These are phyloP conservation scores for Pseudopodoces humilis DNA, from an alignment of 2,113 vertebrate species.

Conservation along the genomic window DNA sequence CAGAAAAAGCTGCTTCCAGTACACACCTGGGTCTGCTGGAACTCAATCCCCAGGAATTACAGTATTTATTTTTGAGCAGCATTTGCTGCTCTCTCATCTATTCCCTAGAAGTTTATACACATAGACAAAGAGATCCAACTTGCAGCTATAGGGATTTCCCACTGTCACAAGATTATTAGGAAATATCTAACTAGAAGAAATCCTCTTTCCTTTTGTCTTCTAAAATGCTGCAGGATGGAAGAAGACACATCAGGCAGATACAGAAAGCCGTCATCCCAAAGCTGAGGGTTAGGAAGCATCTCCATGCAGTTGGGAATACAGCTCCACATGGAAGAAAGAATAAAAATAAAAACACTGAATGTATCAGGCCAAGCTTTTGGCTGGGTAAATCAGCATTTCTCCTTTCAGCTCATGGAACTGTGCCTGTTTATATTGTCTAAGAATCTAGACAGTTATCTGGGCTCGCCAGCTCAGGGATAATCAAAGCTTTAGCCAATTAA, in stretches of 20 bases:
- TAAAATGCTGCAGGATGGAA: neutral
- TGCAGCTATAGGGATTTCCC: neutral
- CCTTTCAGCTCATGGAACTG: neutral
- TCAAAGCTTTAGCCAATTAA: slow-evolving; percentile 30
- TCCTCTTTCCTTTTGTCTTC: neutral
- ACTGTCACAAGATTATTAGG: neutral
- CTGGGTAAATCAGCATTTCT: neutral
- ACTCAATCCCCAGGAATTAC: neutral
- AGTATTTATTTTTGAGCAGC: neutral
- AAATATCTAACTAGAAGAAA: neutral
- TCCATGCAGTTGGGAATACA: neutral
- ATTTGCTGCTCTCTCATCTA: neutral
- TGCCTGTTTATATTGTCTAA: neutral
- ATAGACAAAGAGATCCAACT: neutral
- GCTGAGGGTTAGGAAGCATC: neutral
- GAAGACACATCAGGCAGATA: neutral
- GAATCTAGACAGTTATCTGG: slow-evolving; percentile 15
- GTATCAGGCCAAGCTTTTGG: neutral
- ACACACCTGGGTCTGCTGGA: neutral
- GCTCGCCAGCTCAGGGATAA: slow-evolving; percentile 42
- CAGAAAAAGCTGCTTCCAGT: neutral
- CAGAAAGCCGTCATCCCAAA: neutral
- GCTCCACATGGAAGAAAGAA: neutral
- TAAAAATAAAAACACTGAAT: neutral
- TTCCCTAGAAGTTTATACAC: neutral